Base-by-base conservation (phyloP, 2,113 vertebrate genomes). In the Callipepla californica region DNA sequence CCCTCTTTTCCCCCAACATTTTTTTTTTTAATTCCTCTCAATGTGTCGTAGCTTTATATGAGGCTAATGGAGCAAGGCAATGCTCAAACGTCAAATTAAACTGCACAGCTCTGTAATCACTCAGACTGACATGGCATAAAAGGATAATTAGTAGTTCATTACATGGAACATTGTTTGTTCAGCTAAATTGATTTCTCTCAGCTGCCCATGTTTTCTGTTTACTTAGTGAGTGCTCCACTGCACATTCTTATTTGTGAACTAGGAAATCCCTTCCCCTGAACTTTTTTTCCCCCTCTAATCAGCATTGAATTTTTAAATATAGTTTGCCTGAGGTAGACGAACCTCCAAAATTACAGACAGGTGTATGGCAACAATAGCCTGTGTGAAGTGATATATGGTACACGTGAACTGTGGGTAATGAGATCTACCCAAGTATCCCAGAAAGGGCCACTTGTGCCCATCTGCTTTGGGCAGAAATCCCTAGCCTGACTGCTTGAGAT, bases 101-200 rank as follows among this genome's bases (percentile, higher is more conserved):
- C 97, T 94, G 97, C 98, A 98, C 98, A 98, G 98, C 98, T 98
- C 98, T 98, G 97, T 98, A 98, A 98, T 98, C 98, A 98, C 97
- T 98, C 97, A 98, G 98, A 98, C 97, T 98, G 98, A 98, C 98
- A 98, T 97, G 98, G 97, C 97, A 98, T 98, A 98, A 98, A 98
- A 98, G 98, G 98, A 98, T 98, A 98, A 98, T 98, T 98, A 98
- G 98, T 98, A 98, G 97, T 98, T 98, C 97, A 98, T 98, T 98
- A 98, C 98, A 98, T 98, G 98, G 97, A 98, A 98, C 98, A 98
- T 98, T 98, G 98, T 98, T 98, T 98, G 98, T 98, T 98, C 97
- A 98, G 98, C 98, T 99, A 98, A 98, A 98, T 98, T 98, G 98
- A 98, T 98, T 98, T 98, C 97, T 98, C 97, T 98, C 98, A 98